phyloP scores from a whole-genome alignment of 2,888 invertebrate species.

The Oxystoma pomonae region DNA sequence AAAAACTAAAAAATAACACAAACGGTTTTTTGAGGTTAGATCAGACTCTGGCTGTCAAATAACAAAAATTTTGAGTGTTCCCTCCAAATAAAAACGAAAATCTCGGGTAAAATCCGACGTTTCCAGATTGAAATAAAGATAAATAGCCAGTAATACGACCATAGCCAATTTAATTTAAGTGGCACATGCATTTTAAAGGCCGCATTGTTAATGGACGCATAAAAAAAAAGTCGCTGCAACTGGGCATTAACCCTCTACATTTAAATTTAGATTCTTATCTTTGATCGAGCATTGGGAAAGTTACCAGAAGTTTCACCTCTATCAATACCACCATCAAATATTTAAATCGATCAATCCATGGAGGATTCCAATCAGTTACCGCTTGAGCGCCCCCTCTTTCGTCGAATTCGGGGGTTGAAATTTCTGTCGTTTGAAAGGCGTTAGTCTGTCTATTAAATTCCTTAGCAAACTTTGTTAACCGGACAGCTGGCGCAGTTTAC shows the following conservation, averaged over 20 bases:
- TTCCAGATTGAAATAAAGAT: too few relatives aligned
- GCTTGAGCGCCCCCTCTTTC: constrained; percentile 18
- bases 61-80: too few relatives aligned
- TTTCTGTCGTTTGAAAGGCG: neutral
- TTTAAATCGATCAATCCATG: constrained; percentile 33
- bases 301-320: constrained; percentile 4
- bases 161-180: too few relatives aligned
- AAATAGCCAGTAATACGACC: too few relatives aligned
- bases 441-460: neutral
- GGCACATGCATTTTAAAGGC: too few relatives aligned
- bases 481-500: neutral
- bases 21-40: too few relatives aligned
- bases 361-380: constrained; percentile 33
- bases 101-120: too few relatives aligned
- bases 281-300: neutral
- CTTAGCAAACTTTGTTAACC: neutral
- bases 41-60: too few relatives aligned
- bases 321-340: constrained; percentile 32
- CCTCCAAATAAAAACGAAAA: too few relatives aligned
- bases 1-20: too few relatives aligned
- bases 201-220: too few relatives aligned
- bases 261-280: neutral
- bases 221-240: too few relatives aligned
- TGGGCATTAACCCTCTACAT: neutral
- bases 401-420: neutral